phyloP scores from a whole-genome alignment of 1,140 invertebrate genomes.

The Alviniconcha marisindica region DNA sequence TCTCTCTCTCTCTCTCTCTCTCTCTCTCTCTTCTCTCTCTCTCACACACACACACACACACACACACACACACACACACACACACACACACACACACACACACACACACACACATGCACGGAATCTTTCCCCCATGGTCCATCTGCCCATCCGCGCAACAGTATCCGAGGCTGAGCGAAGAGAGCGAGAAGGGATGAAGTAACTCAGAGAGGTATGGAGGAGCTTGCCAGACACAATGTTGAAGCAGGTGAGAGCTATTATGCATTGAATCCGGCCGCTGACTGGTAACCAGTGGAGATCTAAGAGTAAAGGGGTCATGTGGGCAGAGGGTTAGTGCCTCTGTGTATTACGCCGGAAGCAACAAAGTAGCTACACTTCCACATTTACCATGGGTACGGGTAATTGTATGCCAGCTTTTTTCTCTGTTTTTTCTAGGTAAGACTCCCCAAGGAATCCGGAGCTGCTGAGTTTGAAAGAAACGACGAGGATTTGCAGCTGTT shows the following conservation, averaged over 20 bases:
- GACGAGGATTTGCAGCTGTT: conserved; percentile 5
- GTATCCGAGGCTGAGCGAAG: too few species aligned
- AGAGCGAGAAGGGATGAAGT: too few species aligned
- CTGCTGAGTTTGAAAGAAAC: background rate
- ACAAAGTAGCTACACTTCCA: background rate
- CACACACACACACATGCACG: background rate
- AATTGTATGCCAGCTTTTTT: background rate
- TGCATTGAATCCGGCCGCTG: too few species aligned
- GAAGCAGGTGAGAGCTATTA: too few species aligned
- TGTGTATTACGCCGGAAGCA: too few species aligned
- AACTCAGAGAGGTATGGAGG: too few species aligned
- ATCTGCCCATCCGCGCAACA: background rate
- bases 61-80: too few species aligned
- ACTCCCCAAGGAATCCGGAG: background rate
- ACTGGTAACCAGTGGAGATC: too few species aligned
- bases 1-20: background rate
- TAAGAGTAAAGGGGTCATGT: background rate
- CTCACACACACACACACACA: background rate
- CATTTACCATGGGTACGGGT: background rate
- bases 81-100: background rate
- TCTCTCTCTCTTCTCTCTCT: background rate
- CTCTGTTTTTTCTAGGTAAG: background rate
- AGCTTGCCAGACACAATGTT: too few species aligned
- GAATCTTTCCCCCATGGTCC: background rate
- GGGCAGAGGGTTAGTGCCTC: too few species aligned